Conservation (phyloP, 1,140 invertebrate genomes). For the Tachypleus tridentatus region DNA sequence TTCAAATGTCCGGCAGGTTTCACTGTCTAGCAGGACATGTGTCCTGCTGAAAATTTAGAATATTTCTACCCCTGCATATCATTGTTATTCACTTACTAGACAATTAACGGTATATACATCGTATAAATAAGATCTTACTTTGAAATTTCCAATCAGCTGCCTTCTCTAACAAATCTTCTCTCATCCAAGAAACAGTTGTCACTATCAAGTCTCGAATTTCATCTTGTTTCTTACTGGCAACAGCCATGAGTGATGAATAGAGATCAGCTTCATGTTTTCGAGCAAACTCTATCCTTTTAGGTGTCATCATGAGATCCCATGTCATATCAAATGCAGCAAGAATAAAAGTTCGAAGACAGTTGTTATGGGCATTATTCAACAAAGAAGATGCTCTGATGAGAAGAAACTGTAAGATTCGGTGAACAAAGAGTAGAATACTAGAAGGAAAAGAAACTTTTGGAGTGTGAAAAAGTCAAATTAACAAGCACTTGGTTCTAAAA, state of each 20-base stretch:
- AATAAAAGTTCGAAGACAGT: constrained; percentile 65
- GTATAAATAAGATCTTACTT: constrained; percentile 30
- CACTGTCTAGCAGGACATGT: no score
- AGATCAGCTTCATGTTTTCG: constrained; percentile 63
- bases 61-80: no score
- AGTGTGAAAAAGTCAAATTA: no score
- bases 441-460: no score
- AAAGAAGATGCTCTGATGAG: constrained; percentile 37
- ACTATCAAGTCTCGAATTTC: constrained; percentile 64
- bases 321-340: constrained; percentile 80
- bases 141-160: constrained; percentile 46
- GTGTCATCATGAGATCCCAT: constrained; percentile 72
- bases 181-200: constrained; percentile 57
- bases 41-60: no score
- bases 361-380: constrained; percentile 50
- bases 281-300: constrained; percentile 67
- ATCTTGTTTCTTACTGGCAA: constrained; percentile 62
- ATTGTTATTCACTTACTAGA: constrained; percentile 28
- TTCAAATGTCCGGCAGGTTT: no score
- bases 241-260: constrained; percentile 52
- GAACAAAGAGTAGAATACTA: no score
- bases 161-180: constrained; percentile 47
- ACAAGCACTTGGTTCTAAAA: no score
- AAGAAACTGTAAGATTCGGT: constrained; percentile 14
- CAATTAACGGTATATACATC: no score